Conservation (phyloP, 2,888 invertebrate species). For the Nineta flava region DNA sequence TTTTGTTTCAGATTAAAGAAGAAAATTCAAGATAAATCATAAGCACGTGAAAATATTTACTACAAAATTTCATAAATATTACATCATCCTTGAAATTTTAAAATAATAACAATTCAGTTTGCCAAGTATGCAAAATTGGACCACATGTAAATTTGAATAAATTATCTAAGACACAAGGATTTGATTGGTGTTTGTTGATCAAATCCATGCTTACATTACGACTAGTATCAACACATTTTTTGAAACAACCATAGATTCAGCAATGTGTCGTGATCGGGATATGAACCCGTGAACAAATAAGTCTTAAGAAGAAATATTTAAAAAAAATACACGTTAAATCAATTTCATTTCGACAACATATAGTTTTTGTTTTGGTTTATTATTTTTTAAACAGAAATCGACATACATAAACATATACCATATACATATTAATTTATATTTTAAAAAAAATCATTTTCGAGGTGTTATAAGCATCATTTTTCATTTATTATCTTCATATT, state of each 20-base stretch:
- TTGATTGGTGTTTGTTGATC: background rate
- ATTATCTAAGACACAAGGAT: background rate
- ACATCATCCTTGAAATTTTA: background rate
- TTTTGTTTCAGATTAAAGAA: too few species aligned
- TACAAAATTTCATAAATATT: too few species aligned
- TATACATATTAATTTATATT: too few species aligned
- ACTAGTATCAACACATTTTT: slow-evolving; percentile 80
- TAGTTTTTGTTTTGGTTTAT: too few species aligned
- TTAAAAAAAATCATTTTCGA: too few species aligned
- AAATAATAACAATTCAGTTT: background rate
- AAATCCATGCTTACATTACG: slow-evolving; percentile 74
- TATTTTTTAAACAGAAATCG: too few species aligned
- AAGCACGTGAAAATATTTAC: too few species aligned
- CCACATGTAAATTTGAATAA: background rate
- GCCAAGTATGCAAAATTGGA: background rate
- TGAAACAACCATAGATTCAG: slow-evolving; percentile 78
- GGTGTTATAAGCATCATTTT: too few species aligned
- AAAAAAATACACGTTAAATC: background rate
- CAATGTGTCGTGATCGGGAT: slow-evolving; percentile 60
- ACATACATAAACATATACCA: too few species aligned
- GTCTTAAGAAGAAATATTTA: slow-evolving; percentile 3
- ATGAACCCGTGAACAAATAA: slow-evolving; percentile 35
- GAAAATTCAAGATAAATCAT: too few species aligned
- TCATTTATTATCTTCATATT: too few species aligned
- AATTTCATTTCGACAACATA: too few species aligned